These are phyloP conservation scores for Rhodinocichla rosea DNA, from an alignment of 2,113 vertebrate species.

Conservation along the genomic window DNA sequence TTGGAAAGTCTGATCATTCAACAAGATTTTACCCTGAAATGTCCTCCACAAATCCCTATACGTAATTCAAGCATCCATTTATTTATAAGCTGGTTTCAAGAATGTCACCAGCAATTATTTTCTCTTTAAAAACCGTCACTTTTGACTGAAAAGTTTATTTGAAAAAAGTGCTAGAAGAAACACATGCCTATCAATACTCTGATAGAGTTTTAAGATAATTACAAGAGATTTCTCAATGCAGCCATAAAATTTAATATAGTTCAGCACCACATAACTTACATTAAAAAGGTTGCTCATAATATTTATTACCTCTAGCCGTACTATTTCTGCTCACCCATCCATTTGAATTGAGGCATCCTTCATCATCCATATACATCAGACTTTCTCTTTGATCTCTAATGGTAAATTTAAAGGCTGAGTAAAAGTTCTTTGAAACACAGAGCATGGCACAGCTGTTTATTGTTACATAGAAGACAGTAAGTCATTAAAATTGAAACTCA, in stretches of 20 bases:
- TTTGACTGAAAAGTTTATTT: background rate
- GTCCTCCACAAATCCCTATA: background rate
- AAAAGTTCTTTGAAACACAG: conserved; percentile 47
- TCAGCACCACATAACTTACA: background rate
- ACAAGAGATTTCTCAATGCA: background rate
- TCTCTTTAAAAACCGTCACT: background rate
- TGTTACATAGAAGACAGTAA: conserved; percentile 37
- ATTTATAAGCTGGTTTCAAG: conserved; percentile 10
- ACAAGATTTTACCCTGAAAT: background rate
- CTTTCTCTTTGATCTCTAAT: conserved; percentile 38
- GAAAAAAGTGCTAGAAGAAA: background rate
- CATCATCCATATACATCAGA: background rate
- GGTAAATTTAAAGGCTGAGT: conserved; percentile 45
- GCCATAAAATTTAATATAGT: conserved; percentile 20
- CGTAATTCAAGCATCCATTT: background rate
- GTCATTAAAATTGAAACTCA: conserved; percentile 48
- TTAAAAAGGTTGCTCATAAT: background rate
- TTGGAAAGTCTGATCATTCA: background rate
- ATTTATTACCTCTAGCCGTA: conserved; percentile 2
- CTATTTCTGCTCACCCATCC: conserved; percentile 7
- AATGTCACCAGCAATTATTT: background rate
- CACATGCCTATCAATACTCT: background rate
- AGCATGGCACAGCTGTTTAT: conserved; percentile 40
- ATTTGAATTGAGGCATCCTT: conserved; percentile 34
- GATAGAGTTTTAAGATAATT: background rate